Conservation (phyloP, 37 sponge, comb jelly and placozoan genomes). For the Spongilla lacustris region DNA sequence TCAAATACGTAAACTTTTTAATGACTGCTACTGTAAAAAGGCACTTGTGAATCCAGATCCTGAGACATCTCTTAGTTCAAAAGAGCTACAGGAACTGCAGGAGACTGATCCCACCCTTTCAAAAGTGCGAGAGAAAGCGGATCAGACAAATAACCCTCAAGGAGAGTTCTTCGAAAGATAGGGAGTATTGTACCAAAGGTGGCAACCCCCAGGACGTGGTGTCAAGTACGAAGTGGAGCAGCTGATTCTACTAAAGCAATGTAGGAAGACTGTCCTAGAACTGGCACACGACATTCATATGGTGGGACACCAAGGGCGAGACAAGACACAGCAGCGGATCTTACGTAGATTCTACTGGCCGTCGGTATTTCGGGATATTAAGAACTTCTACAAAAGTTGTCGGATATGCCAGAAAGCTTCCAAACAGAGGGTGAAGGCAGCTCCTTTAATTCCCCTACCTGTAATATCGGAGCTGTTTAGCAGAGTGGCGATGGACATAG, state of each 20-base stretch:
- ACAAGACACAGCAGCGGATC: constrained; percentile 43
- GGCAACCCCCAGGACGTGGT: not conserved
- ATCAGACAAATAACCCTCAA: not conserved
- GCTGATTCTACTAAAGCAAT: constrained; percentile 11
- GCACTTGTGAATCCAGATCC: no score
- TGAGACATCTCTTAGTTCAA: not conserved
- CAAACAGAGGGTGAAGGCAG: not conserved
- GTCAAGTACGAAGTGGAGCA: not conserved
- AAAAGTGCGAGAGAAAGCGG: not conserved
- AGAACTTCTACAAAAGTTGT: constrained; percentile 30
- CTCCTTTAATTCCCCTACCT: constrained; percentile 56
- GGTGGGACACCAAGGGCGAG: constrained; percentile 53
- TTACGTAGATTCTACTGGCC: constrained; percentile 59
- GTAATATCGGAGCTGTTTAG: constrained; percentile 34
- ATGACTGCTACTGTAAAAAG: no score
- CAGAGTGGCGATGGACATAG: constrained; percentile 61
- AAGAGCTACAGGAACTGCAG: not conserved
- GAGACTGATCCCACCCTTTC: no score
- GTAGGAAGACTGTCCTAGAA: constrained; percentile 5
- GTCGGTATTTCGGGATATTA: constrained; percentile 38
- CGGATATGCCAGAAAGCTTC: constrained; percentile 26
- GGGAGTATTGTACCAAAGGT: not conserved
- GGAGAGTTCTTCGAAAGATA: not conserved
- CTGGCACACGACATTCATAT: constrained; percentile 22
- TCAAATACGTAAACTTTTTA: no score